These are phyloP conservation scores for Caenorhabditis angaria DNA, from an alignment of 2,888 invertebrate species.

Conservation along the genomic window DNA sequence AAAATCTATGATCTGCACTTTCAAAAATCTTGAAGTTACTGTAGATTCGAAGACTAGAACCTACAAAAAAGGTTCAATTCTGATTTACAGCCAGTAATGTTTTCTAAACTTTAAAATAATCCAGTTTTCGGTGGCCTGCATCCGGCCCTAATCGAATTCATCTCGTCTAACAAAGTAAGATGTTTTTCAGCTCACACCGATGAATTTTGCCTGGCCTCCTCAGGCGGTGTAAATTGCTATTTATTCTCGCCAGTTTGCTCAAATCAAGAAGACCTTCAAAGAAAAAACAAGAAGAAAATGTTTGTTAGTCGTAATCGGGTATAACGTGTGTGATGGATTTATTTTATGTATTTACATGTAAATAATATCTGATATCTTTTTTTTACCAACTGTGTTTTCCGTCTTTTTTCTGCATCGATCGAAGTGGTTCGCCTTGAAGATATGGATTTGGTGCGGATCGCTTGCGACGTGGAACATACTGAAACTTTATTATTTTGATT, in stretches of 20 bases:
- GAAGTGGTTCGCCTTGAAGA: slow-evolving; percentile 66
- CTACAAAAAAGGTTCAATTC: no score
- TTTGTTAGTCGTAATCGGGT: no score
- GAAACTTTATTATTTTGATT: slow-evolving; percentile 6
- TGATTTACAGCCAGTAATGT: no score
- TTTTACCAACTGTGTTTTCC: slow-evolving; percentile 51
- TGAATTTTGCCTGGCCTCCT: slow-evolving; percentile 61
- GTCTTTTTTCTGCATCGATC: slow-evolving; percentile 69
- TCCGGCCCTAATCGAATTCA: background rate
- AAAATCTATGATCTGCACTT: no score
- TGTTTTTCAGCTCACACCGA: slow-evolving; percentile 65
- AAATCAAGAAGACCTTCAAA: background rate
- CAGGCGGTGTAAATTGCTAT: slow-evolving; percentile 67
- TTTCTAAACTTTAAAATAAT: no score
- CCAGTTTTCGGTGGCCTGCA: no score
- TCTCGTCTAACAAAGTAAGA: background rate
- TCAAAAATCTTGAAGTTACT: no score
- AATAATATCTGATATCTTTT: background rate
- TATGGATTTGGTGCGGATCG: slow-evolving; percentile 67
- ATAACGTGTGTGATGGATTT: background rate
- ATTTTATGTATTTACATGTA: background rate
- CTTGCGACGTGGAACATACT: slow-evolving; percentile 66
- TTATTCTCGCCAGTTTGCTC: slow-evolving; percentile 60
- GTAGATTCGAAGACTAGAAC: no score
- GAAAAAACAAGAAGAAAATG: background rate